Conservation (phyloP, 1,140 invertebrate species). For the Gerris buenoi region DNA sequence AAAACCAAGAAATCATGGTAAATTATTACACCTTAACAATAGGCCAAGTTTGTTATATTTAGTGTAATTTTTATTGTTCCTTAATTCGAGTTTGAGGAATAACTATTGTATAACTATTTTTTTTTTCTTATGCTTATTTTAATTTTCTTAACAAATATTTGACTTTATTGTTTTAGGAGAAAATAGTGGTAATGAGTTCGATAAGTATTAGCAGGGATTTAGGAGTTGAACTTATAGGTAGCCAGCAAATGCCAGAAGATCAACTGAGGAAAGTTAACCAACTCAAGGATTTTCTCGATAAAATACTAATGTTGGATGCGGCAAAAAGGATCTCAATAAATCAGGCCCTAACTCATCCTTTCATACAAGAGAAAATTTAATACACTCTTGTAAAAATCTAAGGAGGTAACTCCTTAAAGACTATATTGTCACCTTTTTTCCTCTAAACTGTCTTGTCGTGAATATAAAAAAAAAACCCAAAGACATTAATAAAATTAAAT, state of each 20-base stretch:
- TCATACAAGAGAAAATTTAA: constrained; percentile 83
- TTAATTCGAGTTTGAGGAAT: no score
- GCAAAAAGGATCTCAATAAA: constrained; percentile 83
- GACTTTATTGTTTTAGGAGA: constrained; percentile 69
- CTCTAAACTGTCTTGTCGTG: no score
- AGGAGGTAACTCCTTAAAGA: constrained; percentile 5
- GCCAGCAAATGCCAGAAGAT: constrained; percentile 73
- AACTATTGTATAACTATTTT: no score
- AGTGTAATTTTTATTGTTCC: no score
- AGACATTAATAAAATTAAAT: no score
- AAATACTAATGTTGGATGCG: constrained; percentile 84
- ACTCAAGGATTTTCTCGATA: constrained; percentile 85
- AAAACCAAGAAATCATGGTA: no score
- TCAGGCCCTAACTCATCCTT: constrained; percentile 86
- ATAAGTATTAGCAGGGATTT: constrained; percentile 75
- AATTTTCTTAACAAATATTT: no score
- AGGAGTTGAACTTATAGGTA: constrained; percentile 69
- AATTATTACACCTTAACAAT: no score
- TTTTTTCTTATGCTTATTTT: no score
- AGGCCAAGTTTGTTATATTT: no score
- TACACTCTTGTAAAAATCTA: neutral
- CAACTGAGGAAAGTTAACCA: constrained; percentile 81
- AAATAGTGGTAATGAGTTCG: constrained; percentile 85
- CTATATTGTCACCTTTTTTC: neutral
- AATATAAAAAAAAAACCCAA: no score